Base-by-base conservation (phyloP, 2,113 vertebrate genomes). In the Ascaphus truei region DNA sequence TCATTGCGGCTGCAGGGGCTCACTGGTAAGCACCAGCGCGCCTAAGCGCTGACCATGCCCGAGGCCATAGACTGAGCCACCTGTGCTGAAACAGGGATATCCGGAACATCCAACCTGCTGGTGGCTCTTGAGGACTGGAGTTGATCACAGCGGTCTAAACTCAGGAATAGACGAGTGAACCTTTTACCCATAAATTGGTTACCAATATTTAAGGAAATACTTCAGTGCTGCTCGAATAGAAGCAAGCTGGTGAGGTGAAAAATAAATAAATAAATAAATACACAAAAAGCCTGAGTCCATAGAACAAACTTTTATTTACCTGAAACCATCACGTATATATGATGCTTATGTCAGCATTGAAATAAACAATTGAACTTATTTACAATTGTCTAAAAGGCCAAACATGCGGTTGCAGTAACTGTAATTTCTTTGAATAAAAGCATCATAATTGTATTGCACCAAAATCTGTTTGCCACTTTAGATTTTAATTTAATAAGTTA, bases 231-330 rank as follows among this genome's bases (percentile, higher is more conserved):
- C 5, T 16, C 41, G 34, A 47, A 23, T 22, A 4, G 9, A 4
- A 9, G 20, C 3, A 47, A 47, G 23, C 12, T 39, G 43, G 6
- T 1, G 23, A n/a, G n/a, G n/a, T 2, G 71, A 50, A 50, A 76
- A 76, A 50, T 81, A 82, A 81, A 77, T 77, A 75, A 73, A 77
- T 72, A 3, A 59, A 76, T 62, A 63, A 89, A 76, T 84, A 86
- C 81, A 20, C 77, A 6, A n/a, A 53, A 62, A 47, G 29, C 9
- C 27, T 34, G 18, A 36, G 33, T 2, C 68, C 90, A 77, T 85
- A 90, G 89, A 92, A 91, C 86, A 86, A 75, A 88, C 57, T 81
- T 96, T 96, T 95, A 96, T 94, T 98, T 91, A 92, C 92, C 92
- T 82, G 87, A 93, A 95, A 94, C 87, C 91, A 92, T 85, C 85